phyloP scores from a whole-genome alignment of 2,113 vertebrate genomes.

The Sinosuthora webbiana region DNA sequence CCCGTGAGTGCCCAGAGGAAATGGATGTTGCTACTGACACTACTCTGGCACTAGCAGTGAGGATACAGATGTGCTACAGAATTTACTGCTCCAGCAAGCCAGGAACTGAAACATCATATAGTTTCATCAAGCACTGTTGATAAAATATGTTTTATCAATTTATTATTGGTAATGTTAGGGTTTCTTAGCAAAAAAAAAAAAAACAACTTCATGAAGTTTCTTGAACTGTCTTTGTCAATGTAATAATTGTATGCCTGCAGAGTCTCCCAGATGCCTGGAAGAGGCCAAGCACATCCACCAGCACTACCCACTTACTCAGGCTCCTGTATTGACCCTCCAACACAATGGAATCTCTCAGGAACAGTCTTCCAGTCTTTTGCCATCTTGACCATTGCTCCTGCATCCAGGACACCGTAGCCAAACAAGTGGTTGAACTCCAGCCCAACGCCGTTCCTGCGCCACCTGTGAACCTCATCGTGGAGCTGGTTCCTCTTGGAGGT shows the following conservation, averaged over 20 bases:
- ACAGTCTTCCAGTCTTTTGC: conserved; percentile 96
- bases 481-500: conserved; percentile 98
- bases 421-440: conserved; percentile 98
- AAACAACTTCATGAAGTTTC: not conserved
- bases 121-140: not conserved
- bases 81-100: not conserved
- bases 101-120: not conserved
- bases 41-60: not conserved
- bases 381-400: conserved; percentile 98
- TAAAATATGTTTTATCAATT: not conserved
- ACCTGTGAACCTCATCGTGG: conserved; percentile 95
- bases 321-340: conserved; percentile 91
- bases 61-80: not conserved
- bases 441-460: conserved; percentile 94
- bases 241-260: not conserved
- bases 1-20: not conserved
- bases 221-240: not conserved
- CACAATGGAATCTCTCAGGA: conserved; percentile 95
- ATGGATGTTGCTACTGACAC: not conserved
- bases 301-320: conserved; percentile 81
- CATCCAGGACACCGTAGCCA: conserved; percentile 94
- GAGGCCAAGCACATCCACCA: not conserved
- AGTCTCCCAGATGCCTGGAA: not conserved
- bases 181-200: not conserved
- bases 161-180: not conserved